phyloP scores from a whole-genome alignment of 1,140 invertebrate genomes.

The Drosophila tropicalis region DNA sequence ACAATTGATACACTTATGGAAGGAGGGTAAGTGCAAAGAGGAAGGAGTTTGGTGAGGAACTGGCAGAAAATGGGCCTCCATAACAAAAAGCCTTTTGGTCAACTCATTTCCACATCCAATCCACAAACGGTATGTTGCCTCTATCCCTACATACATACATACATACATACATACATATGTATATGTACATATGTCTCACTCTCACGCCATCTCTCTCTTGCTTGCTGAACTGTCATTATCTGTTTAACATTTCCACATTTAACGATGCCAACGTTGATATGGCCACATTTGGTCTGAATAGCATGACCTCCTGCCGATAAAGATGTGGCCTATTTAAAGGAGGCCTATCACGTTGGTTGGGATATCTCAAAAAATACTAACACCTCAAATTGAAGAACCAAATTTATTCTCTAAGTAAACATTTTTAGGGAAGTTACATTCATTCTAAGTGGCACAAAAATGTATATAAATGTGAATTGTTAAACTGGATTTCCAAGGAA shows the following conservation, averaged over 20 bases:
- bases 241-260: conserved; percentile 81
- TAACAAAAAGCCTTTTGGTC: conserved; percentile 53
- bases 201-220: neutral
- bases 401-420: too few relatives aligned
- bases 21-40: neutral
- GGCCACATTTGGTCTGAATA: conserved; percentile 53
- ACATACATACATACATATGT: neutral
- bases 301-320: conserved; percentile 31
- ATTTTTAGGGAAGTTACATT: too few relatives aligned
- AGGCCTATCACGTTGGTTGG: too few relatives aligned
- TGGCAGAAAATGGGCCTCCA: conserved; percentile 29
- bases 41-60: neutral
- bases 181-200: too few relatives aligned
- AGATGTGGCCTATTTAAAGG: conserved; percentile 11
- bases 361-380: too few relatives aligned
- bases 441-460: too few relatives aligned
- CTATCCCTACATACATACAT: neutral
- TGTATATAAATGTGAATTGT: too few relatives aligned
- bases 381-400: too few relatives aligned
- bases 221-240: conserved; percentile 68
- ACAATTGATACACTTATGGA: conserved; percentile 61
- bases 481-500: too few relatives aligned
- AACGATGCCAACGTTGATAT: conserved; percentile 69
- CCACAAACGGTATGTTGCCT: neutral
- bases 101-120: conserved; percentile 27